Evolutionary conservation across 2,113 vertebrate species (phyloP).

Genomic region (Pagrus major): DNA sequence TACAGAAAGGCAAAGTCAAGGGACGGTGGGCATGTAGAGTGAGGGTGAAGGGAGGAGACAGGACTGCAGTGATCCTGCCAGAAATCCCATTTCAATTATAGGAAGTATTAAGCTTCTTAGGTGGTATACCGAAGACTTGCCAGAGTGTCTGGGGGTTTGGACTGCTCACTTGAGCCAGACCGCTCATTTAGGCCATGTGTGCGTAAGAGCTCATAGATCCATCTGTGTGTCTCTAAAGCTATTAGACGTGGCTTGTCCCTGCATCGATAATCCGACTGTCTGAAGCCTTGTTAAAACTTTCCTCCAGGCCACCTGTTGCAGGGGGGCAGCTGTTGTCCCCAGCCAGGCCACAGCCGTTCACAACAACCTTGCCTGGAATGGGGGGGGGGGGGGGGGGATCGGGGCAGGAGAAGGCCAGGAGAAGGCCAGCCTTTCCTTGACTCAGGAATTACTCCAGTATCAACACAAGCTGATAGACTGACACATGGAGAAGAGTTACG

Average conservation of each 20-base stretch:
- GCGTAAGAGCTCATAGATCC: conserved; percentile 43
- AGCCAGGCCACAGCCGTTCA: conserved; percentile 51
- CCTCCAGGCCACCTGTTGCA: conserved; percentile 77
- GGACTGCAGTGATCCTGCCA: conserved; percentile 40
- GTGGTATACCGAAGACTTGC: conserved; percentile 50
- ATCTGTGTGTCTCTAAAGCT: conserved; percentile 62
- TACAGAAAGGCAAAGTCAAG: conserved; percentile 30
- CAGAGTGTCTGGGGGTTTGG: conserved; percentile 39
- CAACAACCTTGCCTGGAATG: conserved; percentile 29
- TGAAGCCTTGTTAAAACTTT: conserved; percentile 79
- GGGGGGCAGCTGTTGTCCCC: conserved; percentile 74
- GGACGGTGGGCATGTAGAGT: conserved; percentile 17
- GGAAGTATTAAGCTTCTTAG: conserved; percentile 74
- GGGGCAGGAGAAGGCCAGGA: conserved; percentile 11
- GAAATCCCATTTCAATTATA: conserved; percentile 71
- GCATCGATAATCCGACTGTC: conserved; percentile 72
- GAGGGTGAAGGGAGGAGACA: conserved; percentile 35
- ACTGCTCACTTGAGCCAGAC: conserved; percentile 50
- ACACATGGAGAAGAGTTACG: conserved; percentile 45
- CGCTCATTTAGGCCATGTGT: conserved; percentile 43
- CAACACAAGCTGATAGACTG: conserved; percentile 45
- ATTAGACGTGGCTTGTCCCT: conserved; percentile 65
- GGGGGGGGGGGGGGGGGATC: conserved; percentile 24
- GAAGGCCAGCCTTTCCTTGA: conserved; percentile 24
- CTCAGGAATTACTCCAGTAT: conserved; percentile 37